Base-by-base conservation (phyloP, 2,797 vertebrate genomes). In the Darevskia nairensis region DNA sequence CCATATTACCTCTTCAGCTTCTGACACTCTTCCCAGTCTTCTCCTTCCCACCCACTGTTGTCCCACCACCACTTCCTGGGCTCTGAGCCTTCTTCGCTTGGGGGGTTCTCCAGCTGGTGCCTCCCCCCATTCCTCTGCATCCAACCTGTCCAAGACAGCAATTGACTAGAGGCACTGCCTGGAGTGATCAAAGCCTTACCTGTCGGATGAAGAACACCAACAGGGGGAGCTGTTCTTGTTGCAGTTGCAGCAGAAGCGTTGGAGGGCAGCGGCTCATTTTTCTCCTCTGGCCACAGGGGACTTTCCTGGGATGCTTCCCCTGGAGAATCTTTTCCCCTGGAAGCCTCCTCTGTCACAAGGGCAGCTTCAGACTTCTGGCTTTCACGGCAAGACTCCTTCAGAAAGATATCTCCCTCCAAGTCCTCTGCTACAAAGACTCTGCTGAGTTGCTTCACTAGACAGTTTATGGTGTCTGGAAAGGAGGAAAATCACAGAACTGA, bases 401-500 rank as follows among this genome's bases (percentile, higher is more conserved):
- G 13, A 0, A 32, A 0, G 2, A 50, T 39, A 17, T 61, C 82
- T 80, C 87, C 88, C 66, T 92, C 88, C 2, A n/a, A 2, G 11
- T 41, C 84, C 71, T 94, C 92, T 0, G 41, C 11, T 3, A 95
- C 87, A 82, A 97, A 96, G 1, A 80, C 93, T 77, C 96, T 96
- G 29, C 90, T 93, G 68, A 97, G 96, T 92, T 97, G 94, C 92
- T 94, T 96, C 90, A 93, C 93, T 91, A 96, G 85, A 29, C 82
- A 32, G 25, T 93, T 93, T 77, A 95, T 77, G 81, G 88, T 84
- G 23, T 94, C 97, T 97, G 85, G 17, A 89, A 68, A 15, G 11
- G 76, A 66, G 72, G n/a, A n/a, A 59, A n/a, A 41, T 17, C 10
- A 66, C 41, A 90, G 3, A 21, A 9, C 0, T 15, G 15, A 66